A percentile compares a stretch with the other conserved stretches of the same genome.
These are phyloP conservation scores for Cardinalis cardinalis DNA, from an alignment of 2,113 vertebrate genomes.

Conservation along the genomic window DNA sequence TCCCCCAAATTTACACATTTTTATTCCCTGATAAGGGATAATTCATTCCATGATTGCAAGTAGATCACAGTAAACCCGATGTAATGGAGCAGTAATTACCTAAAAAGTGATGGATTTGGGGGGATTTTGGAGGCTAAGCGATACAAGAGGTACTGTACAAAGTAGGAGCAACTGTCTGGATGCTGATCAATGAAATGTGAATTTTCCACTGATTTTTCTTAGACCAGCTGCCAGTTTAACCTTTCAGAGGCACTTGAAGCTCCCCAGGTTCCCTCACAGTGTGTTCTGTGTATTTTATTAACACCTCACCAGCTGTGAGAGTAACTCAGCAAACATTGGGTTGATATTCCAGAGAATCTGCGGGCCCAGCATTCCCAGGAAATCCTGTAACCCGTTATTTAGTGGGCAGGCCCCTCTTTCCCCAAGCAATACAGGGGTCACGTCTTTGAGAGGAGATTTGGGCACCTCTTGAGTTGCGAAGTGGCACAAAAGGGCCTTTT, in stretches of 20 bases:
- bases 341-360: neutral
- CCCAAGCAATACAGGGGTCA: neutral
- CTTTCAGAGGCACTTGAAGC: neutral
- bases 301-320: neutral
- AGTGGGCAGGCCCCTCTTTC: neutral
- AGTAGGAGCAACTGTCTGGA: neutral
- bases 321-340: neutral
- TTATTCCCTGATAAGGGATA: neutral
- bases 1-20: neutral
- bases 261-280: neutral
- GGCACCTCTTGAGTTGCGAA: accelerated
- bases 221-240: neutral
- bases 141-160: neutral
- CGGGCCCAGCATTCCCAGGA: neutral
- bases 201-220: neutral
- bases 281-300: neutral
- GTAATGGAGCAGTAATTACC: slow-evolving; percentile 69
- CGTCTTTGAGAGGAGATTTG: accelerated
- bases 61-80: slow-evolving; percentile 39
- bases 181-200: neutral
- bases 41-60: slow-evolving; percentile 47
- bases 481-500: accelerated
- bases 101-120: slow-evolving; percentile 55
- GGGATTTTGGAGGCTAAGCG: slow-evolving; percentile 31
- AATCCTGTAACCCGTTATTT: neutral